phyloP scores from a whole-genome alignment of 2,888 invertebrate species.

The Dorcus parallelipipedus region DNA sequence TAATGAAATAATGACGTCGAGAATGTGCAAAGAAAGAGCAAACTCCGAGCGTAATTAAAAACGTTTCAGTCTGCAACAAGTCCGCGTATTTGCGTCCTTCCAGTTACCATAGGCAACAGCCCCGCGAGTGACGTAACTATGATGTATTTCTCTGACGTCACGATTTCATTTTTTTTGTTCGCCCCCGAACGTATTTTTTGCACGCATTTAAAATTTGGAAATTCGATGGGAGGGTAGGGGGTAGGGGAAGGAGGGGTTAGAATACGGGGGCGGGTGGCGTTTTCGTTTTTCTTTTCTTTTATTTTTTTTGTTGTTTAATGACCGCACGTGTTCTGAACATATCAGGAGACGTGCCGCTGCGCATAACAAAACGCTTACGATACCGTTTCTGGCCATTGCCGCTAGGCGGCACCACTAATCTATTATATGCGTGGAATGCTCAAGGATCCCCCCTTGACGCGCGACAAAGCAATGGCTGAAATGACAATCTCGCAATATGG shows the following conservation, averaged over 20 bases:
- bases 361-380: slow-evolving; percentile 1
- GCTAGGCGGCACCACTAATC: slow-evolving; percentile 36
- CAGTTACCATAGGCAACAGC: slow-evolving; percentile 30
- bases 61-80: slow-evolving; percentile 1
- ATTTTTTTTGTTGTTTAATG: neutral
- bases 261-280: neutral
- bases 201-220: no score
- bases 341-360: slow-evolving; percentile 10
- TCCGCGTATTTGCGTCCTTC: slow-evolving; percentile 23
- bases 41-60: neutral
- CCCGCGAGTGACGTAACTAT: slow-evolving; percentile 28
- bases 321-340: slow-evolving; percentile 25
- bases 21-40: neutral
- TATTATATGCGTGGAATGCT: slow-evolving; percentile 15
- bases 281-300: neutral
- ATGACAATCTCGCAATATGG: slow-evolving; percentile 36
- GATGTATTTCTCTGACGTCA: slow-evolving; percentile 23
- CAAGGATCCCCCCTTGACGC: slow-evolving; percentile 5
- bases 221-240: no score
- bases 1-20: neutral
- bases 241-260: neutral
- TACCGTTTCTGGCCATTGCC: slow-evolving; percentile 32
- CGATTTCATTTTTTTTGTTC: slow-evolving; percentile 18
- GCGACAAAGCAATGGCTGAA: slow-evolving; percentile 25
- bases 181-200: neutral